These are phyloP conservation scores for Bubalus kerabau DNA, from an alignment of 2,113 vertebrate species.

Conservation along the genomic window DNA sequence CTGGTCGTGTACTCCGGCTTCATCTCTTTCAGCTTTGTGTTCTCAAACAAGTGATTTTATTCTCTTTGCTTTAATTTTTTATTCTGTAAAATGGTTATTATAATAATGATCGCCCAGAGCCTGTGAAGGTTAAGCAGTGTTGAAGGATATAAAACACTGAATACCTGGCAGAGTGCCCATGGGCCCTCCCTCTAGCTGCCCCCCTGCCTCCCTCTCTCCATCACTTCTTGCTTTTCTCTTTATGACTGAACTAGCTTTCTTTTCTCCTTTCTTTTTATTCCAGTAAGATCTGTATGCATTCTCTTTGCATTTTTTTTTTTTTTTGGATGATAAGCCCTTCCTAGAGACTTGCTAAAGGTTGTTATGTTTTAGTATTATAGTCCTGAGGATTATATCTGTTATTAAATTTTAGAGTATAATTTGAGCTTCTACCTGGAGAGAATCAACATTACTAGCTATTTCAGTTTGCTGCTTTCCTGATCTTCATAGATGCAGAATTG, in stretches of 20 bases:
- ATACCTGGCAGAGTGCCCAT: accelerated
- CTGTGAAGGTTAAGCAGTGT: background rate
- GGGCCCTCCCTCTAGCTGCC: background rate
- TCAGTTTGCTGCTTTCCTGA: background rate
- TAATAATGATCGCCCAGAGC: background rate
- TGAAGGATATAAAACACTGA: background rate
- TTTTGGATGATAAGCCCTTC: background rate
- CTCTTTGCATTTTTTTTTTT: constrained; percentile 8
- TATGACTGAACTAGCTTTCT: background rate
- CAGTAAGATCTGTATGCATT: background rate
- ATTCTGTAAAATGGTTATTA: background rate
- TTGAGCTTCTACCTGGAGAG: background rate
- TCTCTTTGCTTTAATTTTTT: background rate
- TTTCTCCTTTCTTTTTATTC: background rate
- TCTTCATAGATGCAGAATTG: constrained; percentile 10
- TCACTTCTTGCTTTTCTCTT: background rate
- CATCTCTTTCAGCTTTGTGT: background rate
- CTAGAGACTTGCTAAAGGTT: background rate
- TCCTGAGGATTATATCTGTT: background rate
- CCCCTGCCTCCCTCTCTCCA: background rate
- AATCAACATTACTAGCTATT: constrained; percentile 3
- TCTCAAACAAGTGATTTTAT: background rate
- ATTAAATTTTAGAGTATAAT: background rate
- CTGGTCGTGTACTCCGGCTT: background rate
- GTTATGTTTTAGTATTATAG: background rate